Base-by-base conservation (phyloP, 1,140 invertebrate genomes). In the Caenorhabditis brenneri region DNA sequence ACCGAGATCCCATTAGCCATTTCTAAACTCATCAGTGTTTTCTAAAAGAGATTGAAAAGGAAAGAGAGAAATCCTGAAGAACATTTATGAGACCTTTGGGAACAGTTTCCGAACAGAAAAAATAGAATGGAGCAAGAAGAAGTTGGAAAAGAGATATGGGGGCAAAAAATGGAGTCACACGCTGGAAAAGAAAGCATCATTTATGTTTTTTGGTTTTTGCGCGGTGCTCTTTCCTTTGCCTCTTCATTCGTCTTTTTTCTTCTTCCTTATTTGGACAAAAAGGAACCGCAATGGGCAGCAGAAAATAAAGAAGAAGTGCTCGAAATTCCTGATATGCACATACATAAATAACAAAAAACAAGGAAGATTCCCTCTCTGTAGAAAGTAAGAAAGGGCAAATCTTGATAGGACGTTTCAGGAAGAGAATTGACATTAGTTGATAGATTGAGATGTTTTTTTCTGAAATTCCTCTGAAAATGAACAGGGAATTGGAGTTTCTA, bases 31-130 rank as follows among this genome's bases (percentile, higher is more conserved):
- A 65, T 65, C 58, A 65, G 58, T 33, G 58, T 19, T 65, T 65
- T 65, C 29, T 65, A 29, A 58, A 58, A 58, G 55, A 27, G 55
- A n/a, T n/a, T n/a, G 49, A 22, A 51, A 51, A 22, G 16, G 19
- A 16, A 51, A 51, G 19, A 22, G 6, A 16, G 19, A 51, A 9
- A 33, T 65, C 19, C 36, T 7, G 24, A 19, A 24, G 65, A 74
- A 74, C 65, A 74, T 74, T 74, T 74, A 74, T 74, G 65, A n/a
- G 65, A 31, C 65, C 65, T 42, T 46, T 24, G 65, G 65, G 65
- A 74, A 74, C 65, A 16, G 65, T 46, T 24, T 31, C 19, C 3
- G 58, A 65, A 36, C 29, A 65, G 65, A 27, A n/a, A 5, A 33
- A 65, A n/a, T n/a, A n/a, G n/a, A n/a, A n/a, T n/a, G 31, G 19